Conservation (phyloP, 1,140 invertebrate species). For the Caerostris darwini region DNA sequence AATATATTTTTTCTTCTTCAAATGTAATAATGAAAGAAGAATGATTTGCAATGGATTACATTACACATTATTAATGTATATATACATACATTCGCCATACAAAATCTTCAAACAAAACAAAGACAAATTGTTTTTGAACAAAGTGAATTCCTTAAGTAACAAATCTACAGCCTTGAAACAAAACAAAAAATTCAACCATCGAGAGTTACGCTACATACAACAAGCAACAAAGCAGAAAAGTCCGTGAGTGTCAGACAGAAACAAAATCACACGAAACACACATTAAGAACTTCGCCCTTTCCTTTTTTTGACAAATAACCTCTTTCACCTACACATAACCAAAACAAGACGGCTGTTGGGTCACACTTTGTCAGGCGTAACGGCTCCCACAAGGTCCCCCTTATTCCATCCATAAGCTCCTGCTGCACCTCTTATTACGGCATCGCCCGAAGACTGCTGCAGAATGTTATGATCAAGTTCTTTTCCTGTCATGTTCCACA, state of each 20-base stretch:
- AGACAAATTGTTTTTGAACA: too few species aligned
- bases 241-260: background rate
- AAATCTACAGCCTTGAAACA: background rate
- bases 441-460: conserved; percentile 31
- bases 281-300: conserved; percentile 48
- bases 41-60: too few species aligned
- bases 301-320: conserved; percentile 49
- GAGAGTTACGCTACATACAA: background rate
- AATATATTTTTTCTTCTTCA: too few species aligned
- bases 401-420: background rate
- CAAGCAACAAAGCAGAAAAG: background rate
- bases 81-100: too few species aligned
- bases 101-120: too few species aligned
- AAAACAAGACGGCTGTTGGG: conserved; percentile 18
- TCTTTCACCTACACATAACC: conserved; percentile 3
- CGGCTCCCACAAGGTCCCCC: background rate
- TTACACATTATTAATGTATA: too few species aligned
- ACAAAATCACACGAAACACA: conserved; percentile 45
- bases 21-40: too few species aligned
- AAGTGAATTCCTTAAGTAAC: too few species aligned
- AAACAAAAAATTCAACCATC: too few species aligned
- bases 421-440: conserved; percentile 1
- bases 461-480: conserved; percentile 56
- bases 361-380: conserved; percentile 49
- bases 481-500: conserved; percentile 42